Evolutionary conservation across 2,113 vertebrate species (phyloP).

Genomic region (Ophiodon elongatus): DNA sequence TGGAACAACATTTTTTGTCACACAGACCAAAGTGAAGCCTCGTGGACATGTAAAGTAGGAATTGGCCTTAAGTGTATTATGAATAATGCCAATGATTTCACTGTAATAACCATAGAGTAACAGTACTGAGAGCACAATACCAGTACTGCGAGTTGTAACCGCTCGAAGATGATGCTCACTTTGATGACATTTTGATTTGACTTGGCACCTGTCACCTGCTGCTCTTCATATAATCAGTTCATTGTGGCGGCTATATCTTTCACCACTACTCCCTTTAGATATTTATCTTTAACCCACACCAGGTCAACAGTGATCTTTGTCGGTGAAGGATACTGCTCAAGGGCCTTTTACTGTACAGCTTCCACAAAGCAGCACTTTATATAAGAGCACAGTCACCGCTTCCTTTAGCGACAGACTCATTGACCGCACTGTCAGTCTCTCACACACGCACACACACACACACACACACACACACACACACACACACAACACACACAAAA

Average conservation of each 20-base stretch:
- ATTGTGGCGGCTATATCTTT: constrained; percentile 1
- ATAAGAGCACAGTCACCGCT: constrained; percentile 44
- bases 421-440: constrained; percentile 46
- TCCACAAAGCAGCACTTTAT: constrained; percentile 45
- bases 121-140: background rate
- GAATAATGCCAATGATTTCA: background rate
- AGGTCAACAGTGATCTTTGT: constrained; percentile 9
- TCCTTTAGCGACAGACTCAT: constrained; percentile 53
- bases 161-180: background rate
- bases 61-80: background rate
- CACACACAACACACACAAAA: background rate
- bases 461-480: background rate
- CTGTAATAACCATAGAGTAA: background rate
- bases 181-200: constrained; percentile 9
- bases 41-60: too few relatives aligned
- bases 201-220: constrained; percentile 20
- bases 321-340: background rate
- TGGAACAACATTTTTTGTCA: too few relatives aligned
- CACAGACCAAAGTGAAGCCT: too few relatives aligned
- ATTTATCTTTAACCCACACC: constrained; percentile 11
- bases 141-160: background rate
- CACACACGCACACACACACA: background rate
- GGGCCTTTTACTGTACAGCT: constrained; percentile 28
- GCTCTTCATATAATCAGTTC: constrained; percentile 4
- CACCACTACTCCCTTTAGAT: background rate